phyloP scores from a whole-genome alignment of 2,888 invertebrate species.

The Zonitis immaculata region DNA sequence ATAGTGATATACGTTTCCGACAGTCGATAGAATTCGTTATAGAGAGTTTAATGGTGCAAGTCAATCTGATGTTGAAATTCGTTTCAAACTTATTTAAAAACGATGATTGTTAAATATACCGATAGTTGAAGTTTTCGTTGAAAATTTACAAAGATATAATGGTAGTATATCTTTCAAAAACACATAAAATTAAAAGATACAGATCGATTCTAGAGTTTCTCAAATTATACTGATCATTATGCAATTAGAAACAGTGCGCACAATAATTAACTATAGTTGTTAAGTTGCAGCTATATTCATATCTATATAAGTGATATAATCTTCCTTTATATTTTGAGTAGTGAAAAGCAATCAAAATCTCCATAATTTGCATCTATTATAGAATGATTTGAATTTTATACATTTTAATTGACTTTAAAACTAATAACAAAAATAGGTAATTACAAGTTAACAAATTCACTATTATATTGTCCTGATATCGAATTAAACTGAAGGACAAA shows the following conservation, averaged over 20 bases:
- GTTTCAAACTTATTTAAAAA: too few relatives aligned
- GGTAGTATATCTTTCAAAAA: too few relatives aligned
- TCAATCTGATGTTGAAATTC: neutral
- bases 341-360: neutral
- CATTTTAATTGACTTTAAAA: too few relatives aligned
- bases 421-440: too few relatives aligned
- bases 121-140: too few relatives aligned
- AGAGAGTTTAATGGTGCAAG: neutral
- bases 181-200: too few relatives aligned
- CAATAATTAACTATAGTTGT: too few relatives aligned
- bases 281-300: too few relatives aligned
- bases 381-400: neutral
- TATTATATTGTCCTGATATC: slow-evolving; percentile 2
- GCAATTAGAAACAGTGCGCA: neutral
- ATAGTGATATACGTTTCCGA: neutral
- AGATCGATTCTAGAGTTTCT: neutral
- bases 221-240: neutral
- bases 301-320: neutral
- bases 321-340: neutral
- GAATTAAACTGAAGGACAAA: slow-evolving; percentile 15
- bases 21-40: neutral
- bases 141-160: too few relatives aligned
- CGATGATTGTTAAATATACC: too few relatives aligned
- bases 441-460: too few relatives aligned
- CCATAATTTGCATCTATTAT: neutral